Percentiles rank a stretch among this genome's conserved stretches.
These are phyloP conservation scores for Melanerpes aurifrons DNA, from an alignment of 2,113 vertebrate species.

Conservation along the genomic window DNA sequence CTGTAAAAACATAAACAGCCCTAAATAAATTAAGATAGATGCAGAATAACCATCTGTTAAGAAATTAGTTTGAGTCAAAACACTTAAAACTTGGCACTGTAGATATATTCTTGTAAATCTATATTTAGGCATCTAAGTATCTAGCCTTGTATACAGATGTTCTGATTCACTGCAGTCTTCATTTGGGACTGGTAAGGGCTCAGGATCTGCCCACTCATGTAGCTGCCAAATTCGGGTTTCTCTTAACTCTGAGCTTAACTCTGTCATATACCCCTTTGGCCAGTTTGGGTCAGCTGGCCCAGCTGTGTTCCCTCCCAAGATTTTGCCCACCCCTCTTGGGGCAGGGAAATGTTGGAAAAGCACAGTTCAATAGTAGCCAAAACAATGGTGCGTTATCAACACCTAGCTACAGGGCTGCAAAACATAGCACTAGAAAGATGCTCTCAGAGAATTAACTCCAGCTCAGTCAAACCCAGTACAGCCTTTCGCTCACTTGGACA, in stretches of 20 bases:
- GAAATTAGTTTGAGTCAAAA: constrained; percentile 54
- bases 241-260: not conserved
- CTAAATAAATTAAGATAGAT: constrained; percentile 54
- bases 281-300: no score
- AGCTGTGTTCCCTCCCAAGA: no score
- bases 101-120: constrained; percentile 12
- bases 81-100: constrained; percentile 56
- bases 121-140: constrained; percentile 20
- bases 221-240: not conserved
- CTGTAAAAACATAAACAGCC: constrained; percentile 31
- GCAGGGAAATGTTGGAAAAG: no score
- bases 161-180: not conserved
- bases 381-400: no score
- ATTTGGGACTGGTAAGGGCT: not conserved
- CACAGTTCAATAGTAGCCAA: no score
- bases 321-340: no score
- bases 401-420: no score
- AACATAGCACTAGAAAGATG: no score
- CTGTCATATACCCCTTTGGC: no score
- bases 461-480: not conserved
- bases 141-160: constrained; percentile 18
- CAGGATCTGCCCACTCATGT: not conserved
- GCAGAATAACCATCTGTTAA: constrained; percentile 51
- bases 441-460: no score
- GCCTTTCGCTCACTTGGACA: not conserved